phyloP scores from a whole-genome alignment of 2,888 invertebrate species.

The Drosophila histrio region DNA sequence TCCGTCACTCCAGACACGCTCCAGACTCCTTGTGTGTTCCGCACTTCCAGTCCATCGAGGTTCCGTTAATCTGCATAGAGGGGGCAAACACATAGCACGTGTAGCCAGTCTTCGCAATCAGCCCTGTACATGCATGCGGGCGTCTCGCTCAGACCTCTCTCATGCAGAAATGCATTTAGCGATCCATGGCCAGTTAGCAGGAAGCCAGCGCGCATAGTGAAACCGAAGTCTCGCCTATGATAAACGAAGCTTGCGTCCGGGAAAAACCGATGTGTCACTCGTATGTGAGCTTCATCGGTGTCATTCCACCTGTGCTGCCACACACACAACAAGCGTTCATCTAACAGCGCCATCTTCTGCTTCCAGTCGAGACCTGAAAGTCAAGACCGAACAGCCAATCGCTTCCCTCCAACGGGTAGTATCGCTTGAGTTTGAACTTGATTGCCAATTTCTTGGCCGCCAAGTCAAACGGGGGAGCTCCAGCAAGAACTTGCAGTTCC shows the following conservation, averaged over 20 bases:
- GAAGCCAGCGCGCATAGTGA: not conserved
- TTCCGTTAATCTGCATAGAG: slow-evolving; percentile 4
- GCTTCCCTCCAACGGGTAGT: not conserved
- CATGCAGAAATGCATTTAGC: slow-evolving; percentile 17
- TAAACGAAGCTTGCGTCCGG: slow-evolving; percentile 12
- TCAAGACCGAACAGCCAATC: not conserved
- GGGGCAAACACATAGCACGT: slow-evolving; percentile 3
- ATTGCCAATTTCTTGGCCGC: not conserved
- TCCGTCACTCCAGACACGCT: not conserved
- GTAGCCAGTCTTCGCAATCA: not conserved
- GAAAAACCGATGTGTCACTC: too few relatives aligned
- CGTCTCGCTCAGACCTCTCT: not conserved
- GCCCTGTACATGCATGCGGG: slow-evolving; percentile 4
- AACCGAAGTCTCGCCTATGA: not conserved
- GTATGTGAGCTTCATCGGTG: too few relatives aligned
- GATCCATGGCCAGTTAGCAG: slow-evolving; percentile 9
- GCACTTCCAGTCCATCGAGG: slow-evolving; percentile 2
- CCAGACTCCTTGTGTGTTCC: not conserved
- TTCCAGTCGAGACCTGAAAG: not conserved
- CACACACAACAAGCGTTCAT: not conserved
- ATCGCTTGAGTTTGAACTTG: not conserved
- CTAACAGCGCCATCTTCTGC: not conserved
- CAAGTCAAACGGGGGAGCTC: not conserved
- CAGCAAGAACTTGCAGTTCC: not conserved
- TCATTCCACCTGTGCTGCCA: not conserved